Base-by-base conservation (phyloP, 2,888 invertebrate species). In the Drosophila paucipuncta region DNA sequence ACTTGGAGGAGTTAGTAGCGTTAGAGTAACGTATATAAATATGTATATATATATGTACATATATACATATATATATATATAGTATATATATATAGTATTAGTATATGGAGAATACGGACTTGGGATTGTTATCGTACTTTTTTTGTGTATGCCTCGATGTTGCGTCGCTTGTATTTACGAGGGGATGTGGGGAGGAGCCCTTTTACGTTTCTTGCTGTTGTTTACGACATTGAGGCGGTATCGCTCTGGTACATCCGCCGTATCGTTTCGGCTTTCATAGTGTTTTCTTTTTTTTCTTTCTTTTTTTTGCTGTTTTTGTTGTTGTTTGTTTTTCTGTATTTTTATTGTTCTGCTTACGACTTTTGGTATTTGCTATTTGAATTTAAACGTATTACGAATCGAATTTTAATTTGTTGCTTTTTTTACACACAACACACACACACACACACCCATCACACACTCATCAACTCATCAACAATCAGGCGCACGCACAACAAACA, bases 141-240 rank as follows among this genome's bases (percentile, higher is more conserved):
- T 79, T 73, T 73, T 72, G 66, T 77, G 68, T 79, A 69, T 79
- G 81, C 77, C 78, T 79, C 73, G 65, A 58, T 73, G 66, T 70
- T 74, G 76, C 70, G 69, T 74, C 69, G 75, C 69, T 61, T 52
- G 66, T 50, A 41, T 47, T 47, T 25, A 47, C 52, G 60, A 66
- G 68, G 53, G 52, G 53, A 31, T 62, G 49, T 58, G 79, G 79
- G 59, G 25, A 33, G 80, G 37, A 55, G 37, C 55, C 80, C 77
- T 79, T 60, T 66, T 53, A 64, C 76, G 62, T 74, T 78, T 80
- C 49, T 64, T 69, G 35, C 65, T 65, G 52, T 78, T 76, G 78
- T 79, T 79, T 81, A 79, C 79, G 81, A 79, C 79, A 79, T 81
- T 81, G 69, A 81, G 67, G 79, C 81, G 79, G 77, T 81, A 54